Evolutionary conservation across 2,113 vertebrate species (phyloP), one percentile per base, ranked within the genome.

Genomic region (Poeciliopsis prolifica): DNA sequence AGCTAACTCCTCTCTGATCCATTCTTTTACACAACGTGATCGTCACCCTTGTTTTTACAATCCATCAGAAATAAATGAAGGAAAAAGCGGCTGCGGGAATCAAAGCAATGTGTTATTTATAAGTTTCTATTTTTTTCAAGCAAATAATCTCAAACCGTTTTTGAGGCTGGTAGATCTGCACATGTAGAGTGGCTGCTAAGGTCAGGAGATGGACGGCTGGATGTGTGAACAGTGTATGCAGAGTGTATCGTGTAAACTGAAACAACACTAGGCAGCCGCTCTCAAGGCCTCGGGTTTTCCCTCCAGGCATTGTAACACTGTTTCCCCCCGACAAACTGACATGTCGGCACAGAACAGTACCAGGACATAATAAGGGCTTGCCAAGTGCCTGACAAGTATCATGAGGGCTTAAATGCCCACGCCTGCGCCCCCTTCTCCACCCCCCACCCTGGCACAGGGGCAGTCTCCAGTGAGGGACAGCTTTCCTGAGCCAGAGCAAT

Each of bases 311-410:
- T 88, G 78, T 89, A 78, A 88, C 88, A 86, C 86, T 89, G 82
- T 89, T 91, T 90, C 79, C 89, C 88, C 88, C 85, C 88, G 88
- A 89, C 90, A 93, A 90, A 87, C 83, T 83, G 86, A 88, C 86
- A 86, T 67, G 75, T 77, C 68, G 51, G 86, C 90, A 84, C 87
- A 65, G 68, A 86, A 91, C 86, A 86, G 86, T 89, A 82, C 88
- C 88, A 85, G 88, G 87, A 87, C 90, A 89, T 88, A 79, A 76
- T 86, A 90, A 83, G 61, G 67, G 64, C 72, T 81, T 88, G 93
- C 93, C 93, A 94, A 93, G 89, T 92, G 91, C 90, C 93, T 90
- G 89, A 86, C 86, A 87, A 89, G 87, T 83, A 91, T 90, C 90
- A 88, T 80, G 65, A 83, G 90, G 91, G 84, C 80, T 85, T 87